Conservation (phyloP, 2,113 vertebrate genomes). For the Puffinus mauretanicus region DNA sequence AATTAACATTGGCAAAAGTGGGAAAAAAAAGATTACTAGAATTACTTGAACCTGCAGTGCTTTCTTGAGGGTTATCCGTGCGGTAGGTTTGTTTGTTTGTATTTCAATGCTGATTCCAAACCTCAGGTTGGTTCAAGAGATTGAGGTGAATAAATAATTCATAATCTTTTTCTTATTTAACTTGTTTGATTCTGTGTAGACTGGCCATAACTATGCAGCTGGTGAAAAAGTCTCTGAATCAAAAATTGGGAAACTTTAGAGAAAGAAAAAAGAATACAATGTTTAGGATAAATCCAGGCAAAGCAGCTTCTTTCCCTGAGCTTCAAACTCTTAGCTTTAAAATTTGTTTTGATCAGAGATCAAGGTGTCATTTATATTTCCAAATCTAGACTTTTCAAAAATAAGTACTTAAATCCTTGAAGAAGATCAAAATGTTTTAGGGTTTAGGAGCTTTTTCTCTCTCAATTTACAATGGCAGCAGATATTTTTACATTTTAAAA, state of each 20-base stretch:
- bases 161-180: background rate
- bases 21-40: background rate
- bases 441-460: background rate
- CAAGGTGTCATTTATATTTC: background rate
- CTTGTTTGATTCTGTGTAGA: background rate
- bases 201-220: background rate
- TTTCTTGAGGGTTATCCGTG: background rate
- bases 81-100: background rate
- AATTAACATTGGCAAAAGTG: background rate
- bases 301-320: background rate
- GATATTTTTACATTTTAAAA: conserved; percentile 4
- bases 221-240: background rate
- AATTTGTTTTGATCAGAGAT: background rate
- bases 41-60: background rate
- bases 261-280: background rate
- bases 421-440: background rate
- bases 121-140: background rate
- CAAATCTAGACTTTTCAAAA: background rate
- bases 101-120: background rate
- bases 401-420: background rate
- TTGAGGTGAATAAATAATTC: background rate
- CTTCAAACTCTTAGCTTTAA: background rate
- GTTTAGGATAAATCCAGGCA: background rate
- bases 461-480: background rate
- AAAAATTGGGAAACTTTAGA: background rate